Conservation (phyloP, 2,797 vertebrate genomes). For the Premnoplex brunnescens region DNA sequence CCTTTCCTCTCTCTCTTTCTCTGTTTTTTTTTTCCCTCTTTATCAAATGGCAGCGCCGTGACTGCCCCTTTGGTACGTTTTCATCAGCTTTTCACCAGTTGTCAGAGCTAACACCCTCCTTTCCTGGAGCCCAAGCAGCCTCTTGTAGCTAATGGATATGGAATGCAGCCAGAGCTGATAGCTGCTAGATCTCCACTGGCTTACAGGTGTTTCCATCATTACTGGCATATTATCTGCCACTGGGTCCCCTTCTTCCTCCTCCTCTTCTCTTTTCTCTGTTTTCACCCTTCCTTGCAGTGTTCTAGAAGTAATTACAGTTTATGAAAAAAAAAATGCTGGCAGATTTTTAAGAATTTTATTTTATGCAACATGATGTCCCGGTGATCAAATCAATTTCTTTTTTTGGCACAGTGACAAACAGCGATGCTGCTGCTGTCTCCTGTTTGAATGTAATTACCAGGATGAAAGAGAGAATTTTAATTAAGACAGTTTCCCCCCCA, state of each 20-base stretch:
- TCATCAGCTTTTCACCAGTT: conserved; percentile 74
- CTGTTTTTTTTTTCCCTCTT: not conserved
- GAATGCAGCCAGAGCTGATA: conserved; percentile 74
- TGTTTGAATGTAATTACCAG: conserved; percentile 87
- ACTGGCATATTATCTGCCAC: conserved; percentile 38
- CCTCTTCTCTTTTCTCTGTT: not conserved
- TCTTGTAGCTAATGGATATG: conserved; percentile 75
- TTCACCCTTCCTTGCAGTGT: not conserved
- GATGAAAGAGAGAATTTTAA: conserved; percentile 88
- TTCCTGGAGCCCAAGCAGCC: conserved; percentile 61
- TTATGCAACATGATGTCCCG: conserved; percentile 70
- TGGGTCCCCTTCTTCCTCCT: conserved; percentile 32
- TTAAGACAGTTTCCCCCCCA: conserved; percentile 79
- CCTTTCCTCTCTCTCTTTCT: conserved; percentile 65
- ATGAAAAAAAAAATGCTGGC: conserved; percentile 17
- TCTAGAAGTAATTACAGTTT: conserved; percentile 65
- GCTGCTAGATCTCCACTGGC: conserved; percentile 67
- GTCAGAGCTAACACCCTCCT: conserved; percentile 71
- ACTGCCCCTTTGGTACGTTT: conserved; percentile 73
- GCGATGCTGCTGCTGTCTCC: conserved; percentile 67
- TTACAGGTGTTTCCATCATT: conserved; percentile 75
- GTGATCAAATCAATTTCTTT: conserved; percentile 71
- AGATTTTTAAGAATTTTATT: conserved; percentile 60
- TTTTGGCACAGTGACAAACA: conserved; percentile 73
- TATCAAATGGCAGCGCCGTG: conserved; percentile 63